A percentile compares a stretch with the other conserved stretches of the same genome.
Evolutionary conservation across 2,797 vertebrate genomes (phyloP).

Genomic region (Perdix hodgsoniae): DNA sequence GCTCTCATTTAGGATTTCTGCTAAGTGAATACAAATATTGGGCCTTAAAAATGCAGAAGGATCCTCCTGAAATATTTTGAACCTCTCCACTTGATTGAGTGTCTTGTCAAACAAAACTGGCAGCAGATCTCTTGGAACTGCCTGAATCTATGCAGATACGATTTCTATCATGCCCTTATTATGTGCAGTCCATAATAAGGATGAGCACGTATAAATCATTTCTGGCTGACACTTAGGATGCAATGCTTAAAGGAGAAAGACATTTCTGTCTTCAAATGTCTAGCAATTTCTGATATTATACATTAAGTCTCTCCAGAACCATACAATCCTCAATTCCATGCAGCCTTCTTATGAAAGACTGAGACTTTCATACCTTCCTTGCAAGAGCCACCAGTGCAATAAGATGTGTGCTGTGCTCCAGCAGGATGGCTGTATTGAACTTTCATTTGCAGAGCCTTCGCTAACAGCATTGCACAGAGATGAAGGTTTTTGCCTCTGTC

Average conservation of each 20-base stretch:
- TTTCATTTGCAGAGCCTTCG: constrained; percentile 60
- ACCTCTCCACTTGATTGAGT: constrained; percentile 82
- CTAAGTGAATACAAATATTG: constrained; percentile 70
- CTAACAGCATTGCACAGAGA: constrained; percentile 66
- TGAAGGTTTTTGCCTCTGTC: constrained; percentile 42
- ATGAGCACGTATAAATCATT: constrained; percentile 83
- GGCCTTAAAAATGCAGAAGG: constrained; percentile 74
- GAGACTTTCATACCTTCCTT: constrained; percentile 74
- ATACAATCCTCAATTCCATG: constrained; percentile 71
- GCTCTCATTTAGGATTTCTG: constrained; percentile 74
- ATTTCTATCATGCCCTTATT: constrained; percentile 86
- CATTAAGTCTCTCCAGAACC: constrained; percentile 70
- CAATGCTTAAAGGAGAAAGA: constrained; percentile 82
- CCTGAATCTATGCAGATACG: constrained; percentile 85
- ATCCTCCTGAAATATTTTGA: constrained; percentile 81
- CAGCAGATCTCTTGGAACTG: constrained; percentile 81
- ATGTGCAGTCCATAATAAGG: constrained; percentile 84
- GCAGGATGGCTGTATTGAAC: constrained; percentile 61
- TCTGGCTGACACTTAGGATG: constrained; percentile 81
- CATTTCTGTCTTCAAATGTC: constrained; percentile 80
- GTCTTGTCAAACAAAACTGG: constrained; percentile 85
- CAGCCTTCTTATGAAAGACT: constrained; percentile 70
- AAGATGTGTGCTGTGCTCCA: constrained; percentile 40
- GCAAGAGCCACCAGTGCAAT: constrained; percentile 63
- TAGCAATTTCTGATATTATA: constrained; percentile 80